Percentiles rank a stretch among this genome's conserved stretches.
Conservation (phyloP, 2,888 invertebrate species). For the Meteorus cinctellus region DNA sequence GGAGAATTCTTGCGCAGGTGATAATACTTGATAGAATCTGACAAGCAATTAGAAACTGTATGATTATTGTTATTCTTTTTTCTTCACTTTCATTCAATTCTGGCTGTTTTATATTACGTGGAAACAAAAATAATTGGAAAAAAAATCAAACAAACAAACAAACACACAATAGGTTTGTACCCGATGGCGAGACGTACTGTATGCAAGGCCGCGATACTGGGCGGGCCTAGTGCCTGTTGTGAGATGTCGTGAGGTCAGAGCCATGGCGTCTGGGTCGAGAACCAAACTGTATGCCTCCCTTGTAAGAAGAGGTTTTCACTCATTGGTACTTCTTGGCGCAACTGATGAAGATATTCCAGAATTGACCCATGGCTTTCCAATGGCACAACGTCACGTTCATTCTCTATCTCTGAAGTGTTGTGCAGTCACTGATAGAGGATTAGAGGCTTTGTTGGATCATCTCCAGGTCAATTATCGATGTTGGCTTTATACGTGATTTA, state of each 20-base stretch:
- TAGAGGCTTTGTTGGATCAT: conserved; percentile 91
- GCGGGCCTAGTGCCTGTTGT: conserved; percentile 88
- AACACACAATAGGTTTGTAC: conserved; percentile 79
- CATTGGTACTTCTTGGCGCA: conserved; percentile 88
- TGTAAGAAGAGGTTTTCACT: conserved; percentile 89
- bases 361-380: conserved; percentile 88
- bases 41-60: not conserved
- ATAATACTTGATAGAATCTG: not conserved
- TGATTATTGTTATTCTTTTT: not conserved
- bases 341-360: conserved; percentile 93
- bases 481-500: not conserved
- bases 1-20: conserved; percentile 85
- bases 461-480: conserved; percentile 79
- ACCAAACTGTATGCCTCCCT: conserved; percentile 86
- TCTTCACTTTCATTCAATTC: not conserved
- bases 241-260: conserved; percentile 87
- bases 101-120: not conserved
- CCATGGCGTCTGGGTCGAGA: conserved; percentile 76
- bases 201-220: conserved; percentile 92
- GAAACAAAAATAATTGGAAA: not conserved
- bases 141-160: not conserved
- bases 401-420: conserved; percentile 91
- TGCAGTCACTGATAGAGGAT: conserved; percentile 91
- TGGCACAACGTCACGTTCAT: conserved; percentile 88
- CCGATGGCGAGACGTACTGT: conserved; percentile 91